Base-by-base conservation (phyloP, 2,888 invertebrate species). In the Himalopsyche japonica region DNA sequence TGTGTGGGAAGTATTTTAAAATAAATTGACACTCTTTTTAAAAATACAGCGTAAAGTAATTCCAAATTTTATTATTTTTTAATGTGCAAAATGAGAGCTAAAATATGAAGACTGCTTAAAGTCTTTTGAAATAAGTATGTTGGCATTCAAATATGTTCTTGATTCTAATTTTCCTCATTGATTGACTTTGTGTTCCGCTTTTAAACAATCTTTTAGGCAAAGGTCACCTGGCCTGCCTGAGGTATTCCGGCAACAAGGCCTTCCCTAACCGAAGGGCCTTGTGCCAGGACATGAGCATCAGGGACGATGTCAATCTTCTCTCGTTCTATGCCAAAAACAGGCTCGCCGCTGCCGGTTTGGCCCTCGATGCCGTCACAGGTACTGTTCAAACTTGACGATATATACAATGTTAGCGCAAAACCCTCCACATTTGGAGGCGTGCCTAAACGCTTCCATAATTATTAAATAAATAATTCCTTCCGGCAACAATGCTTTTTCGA, bases 281-380 rank as follows among this genome's bases (percentile, higher is more conserved):
- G 89, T 93, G 93, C 91, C 93, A 94, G 89, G 93, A 94, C 90
- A 95, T 96, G 89, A 96, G 95, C 91, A 94, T 97, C 90, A 95
- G 95, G 91, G 96, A 94, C 91, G 97, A 97, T 92, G 96, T 97
- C 91, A 96, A 96, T 90, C 94, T 96, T 89, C 94, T 97, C 90
- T 97, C 97, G 90, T 97, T 95, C 93, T 97, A 97, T 93, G 95
- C 95, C 92, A 95, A 95, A 93, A 95, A 96, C 91, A 93, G 95
- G 88, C 93, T 94, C 88, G 95, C 94, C 88, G 94, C 94, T 88
- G 93, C 93, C 89, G 92, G 92, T 80, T 89, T 92, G 87, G 91
- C 91, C 89, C 89, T 90, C 89, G 92, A 92, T 88, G 89, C 89
- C 89, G 91, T 89, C 89, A 90, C 94, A 93, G 92, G 93, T 93